Evolutionary conservation across 1,140 invertebrate species (phyloP), one percentile per base, ranked within the genome.

Genomic region (Drosophila parvula): DNA sequence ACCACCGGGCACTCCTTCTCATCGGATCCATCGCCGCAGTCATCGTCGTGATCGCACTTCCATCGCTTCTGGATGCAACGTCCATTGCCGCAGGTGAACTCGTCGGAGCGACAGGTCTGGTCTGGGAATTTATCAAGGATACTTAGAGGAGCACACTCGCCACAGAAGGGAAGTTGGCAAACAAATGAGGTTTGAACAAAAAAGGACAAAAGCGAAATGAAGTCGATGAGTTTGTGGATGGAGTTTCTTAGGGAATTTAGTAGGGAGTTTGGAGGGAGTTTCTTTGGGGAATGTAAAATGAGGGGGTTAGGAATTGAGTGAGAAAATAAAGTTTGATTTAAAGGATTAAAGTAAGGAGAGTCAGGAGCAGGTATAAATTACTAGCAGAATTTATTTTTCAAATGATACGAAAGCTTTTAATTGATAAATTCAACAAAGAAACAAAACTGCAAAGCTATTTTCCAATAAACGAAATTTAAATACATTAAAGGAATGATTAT

Each of bases 51-150:
- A 92, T 99, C 97, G 91, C 98, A 99, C 8, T 96, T 94, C 97
- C 97, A 98, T 7, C 94, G 93, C 71, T 95, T 94, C 81, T 97
- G 96, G 69, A 98, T 97, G 91, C 97, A 98, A 68, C 96, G 95
- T 11, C 97, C 97, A 82, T 97, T 97, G 43, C 94, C 94, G 92
- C 97, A 98, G 3, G 96, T 97, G 90, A 97, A 98, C 91, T 98
- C 96, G 89, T 98, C 96, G 18, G 96, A 94, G 59, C 97, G 95
- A 91, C 97, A 98, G 1, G 96, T 97, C 82, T 96, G 96, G 94
- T 97, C 96, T 90, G 53, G 45, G 68, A 78, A 74, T 59, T 57
- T 38, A 47, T 59, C n/a, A 36, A 76, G 62, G 79, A 79, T 67
- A 47, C 48, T 71, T 38, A 62, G 43, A n/a, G 60, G 30, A 50